Evolutionary conservation across 2,888 invertebrate species (phyloP).

Genomic region (Heteromurus nitidus): DNA sequence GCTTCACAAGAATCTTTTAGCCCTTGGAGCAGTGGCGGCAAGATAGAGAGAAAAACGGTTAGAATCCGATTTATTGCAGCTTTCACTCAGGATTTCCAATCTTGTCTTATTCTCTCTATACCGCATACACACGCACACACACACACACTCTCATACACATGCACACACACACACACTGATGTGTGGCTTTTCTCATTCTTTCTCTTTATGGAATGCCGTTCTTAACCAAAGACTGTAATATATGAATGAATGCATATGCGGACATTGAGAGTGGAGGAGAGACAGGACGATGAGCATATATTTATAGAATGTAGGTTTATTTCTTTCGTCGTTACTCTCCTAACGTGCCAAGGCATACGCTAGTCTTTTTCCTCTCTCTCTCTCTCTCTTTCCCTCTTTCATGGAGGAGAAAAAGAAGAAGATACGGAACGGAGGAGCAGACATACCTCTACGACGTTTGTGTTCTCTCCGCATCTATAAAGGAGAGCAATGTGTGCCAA

Average conservation of each 20-base stretch:
- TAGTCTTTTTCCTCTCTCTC: not conserved
- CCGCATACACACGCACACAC: not conserved
- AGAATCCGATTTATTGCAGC: conserved; percentile 66
- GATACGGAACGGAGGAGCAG: not conserved
- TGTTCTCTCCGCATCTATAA: not conserved
- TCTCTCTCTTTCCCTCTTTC: not conserved
- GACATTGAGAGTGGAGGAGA: not conserved
- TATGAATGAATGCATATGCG: not conserved
- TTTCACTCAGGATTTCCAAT: conserved; percentile 67
- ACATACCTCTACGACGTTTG: not conserved
- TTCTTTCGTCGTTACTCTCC: no score
- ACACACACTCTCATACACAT: not conserved
- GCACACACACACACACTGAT: not conserved
- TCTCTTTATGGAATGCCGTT: conserved; percentile 29
- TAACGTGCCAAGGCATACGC: not conserved
- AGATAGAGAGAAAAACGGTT: conserved; percentile 45
- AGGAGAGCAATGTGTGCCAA: conserved; percentile 19
- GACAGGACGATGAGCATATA: not conserved
- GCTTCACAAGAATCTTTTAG: conserved; percentile 1
- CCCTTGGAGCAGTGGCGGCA: conserved; percentile 40
- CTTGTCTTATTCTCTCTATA: conserved; percentile 46
- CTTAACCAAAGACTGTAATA: conserved; percentile 14
- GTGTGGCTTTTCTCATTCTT: conserved; percentile 13
- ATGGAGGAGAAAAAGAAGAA: not conserved
- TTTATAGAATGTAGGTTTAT: not conserved